phyloP scores from a whole-genome alignment of 2,888 invertebrate genomes.

The Listrodromus nycthemerus region DNA sequence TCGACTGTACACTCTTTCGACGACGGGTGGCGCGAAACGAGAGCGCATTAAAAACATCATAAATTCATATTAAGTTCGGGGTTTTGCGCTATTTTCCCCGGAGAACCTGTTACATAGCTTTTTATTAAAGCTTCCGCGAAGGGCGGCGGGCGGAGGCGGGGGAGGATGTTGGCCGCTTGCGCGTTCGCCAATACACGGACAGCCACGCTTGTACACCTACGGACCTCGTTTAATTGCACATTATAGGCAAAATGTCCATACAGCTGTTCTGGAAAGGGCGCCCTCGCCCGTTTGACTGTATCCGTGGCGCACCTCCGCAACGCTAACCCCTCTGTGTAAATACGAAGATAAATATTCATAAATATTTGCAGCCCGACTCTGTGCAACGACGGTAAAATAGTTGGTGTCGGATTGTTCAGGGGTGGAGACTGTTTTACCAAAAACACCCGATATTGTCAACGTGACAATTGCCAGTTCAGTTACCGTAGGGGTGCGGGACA shows the following conservation, averaged over 20 bases:
- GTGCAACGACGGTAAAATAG: constrained; percentile 39
- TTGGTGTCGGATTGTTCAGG: constrained; percentile 15
- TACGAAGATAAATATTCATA: constrained; percentile 80
- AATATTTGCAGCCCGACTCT: constrained; percentile 72
- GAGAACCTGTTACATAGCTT: constrained; percentile 83
- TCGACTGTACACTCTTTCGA: constrained; percentile 55
- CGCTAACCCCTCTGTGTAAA: constrained; percentile 61
- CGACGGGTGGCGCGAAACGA: constrained; percentile 69
- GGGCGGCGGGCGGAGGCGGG: constrained; percentile 23
- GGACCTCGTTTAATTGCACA: constrained; percentile 80
- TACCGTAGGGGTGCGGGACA: constrained; percentile 33
- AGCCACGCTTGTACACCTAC: constrained; percentile 46
- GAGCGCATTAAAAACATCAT: constrained; percentile 77
- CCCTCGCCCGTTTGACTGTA: neutral
- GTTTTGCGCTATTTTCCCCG: constrained; percentile 78
- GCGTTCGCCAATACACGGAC: constrained; percentile 61
- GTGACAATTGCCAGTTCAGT: constrained; percentile 66
- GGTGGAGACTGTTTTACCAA: constrained; percentile 27
- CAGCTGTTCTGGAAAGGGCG: constrained; percentile 27
- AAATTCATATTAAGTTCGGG: constrained; percentile 79
- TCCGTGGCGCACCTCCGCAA: constrained; percentile 4
- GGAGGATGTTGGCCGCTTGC: constrained; percentile 59
- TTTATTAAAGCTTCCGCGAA: constrained; percentile 77
- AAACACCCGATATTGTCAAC: constrained; percentile 60
- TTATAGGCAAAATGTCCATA: constrained; percentile 77